phyloP scores from a whole-genome alignment of 1,140 invertebrate genomes.

The Drosophila truncata region DNA sequence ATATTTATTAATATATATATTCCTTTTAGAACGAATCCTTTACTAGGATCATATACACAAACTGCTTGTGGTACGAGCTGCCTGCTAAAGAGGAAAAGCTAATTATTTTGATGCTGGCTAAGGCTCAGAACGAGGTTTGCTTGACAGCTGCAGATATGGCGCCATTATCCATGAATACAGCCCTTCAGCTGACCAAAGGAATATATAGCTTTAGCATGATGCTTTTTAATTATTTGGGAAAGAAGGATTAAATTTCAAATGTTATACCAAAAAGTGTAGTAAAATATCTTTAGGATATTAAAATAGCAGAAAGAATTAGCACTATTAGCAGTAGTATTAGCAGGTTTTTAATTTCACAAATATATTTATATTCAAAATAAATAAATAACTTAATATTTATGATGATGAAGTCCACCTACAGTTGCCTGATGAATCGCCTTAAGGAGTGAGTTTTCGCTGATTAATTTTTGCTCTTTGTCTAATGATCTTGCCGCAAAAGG shows the following conservation, averaged over 20 bases:
- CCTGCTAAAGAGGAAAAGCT: conserved; percentile 54
- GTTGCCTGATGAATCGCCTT: too few relatives aligned
- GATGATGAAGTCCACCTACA: conserved; percentile 3
- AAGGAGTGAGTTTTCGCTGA: conserved; percentile 36
- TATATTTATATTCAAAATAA: background rate
- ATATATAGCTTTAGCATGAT: conserved; percentile 76
- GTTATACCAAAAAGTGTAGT: background rate
- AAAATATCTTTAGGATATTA: background rate
- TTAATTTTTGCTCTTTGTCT: conserved; percentile 80
- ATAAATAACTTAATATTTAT: background rate
- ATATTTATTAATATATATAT: background rate
- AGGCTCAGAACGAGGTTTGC: conserved; percentile 54
- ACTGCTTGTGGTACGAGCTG: conserved; percentile 68
- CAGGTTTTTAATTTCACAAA: background rate
- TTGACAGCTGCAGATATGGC: conserved; percentile 55
- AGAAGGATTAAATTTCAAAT: background rate
- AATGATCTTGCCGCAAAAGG: conserved; percentile 73
- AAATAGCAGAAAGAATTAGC: background rate
- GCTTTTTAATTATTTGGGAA: conserved; percentile 60
- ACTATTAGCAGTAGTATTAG: background rate
- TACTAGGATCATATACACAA: conserved; percentile 39
- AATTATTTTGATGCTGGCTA: conserved; percentile 66
- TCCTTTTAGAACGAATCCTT: conserved; percentile 51
- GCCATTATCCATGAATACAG: conserved; percentile 67
- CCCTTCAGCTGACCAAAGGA: conserved; percentile 63